Conservation (phyloP, 2,888 invertebrate genomes). For the Podabrus alpinus region DNA sequence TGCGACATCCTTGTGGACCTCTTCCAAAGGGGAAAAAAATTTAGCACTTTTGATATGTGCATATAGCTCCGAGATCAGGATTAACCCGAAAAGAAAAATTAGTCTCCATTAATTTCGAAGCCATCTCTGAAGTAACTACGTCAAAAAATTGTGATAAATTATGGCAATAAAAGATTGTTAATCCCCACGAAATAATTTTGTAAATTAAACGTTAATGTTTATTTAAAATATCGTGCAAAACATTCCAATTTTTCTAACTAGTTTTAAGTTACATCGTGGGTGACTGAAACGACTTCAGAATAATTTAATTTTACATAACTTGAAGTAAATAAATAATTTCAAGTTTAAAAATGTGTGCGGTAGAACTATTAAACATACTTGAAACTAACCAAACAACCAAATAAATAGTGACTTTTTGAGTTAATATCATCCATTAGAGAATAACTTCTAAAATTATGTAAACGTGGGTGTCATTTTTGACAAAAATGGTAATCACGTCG, state of each 20-base stretch:
- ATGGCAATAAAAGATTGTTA: background rate
- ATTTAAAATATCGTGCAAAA: background rate
- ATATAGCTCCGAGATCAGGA: too few relatives aligned
- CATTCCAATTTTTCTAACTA: background rate
- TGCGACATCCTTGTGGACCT: background rate
- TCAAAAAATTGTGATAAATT: background rate
- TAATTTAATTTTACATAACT: constrained; percentile 47
- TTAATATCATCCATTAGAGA: background rate
- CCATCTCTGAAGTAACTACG: background rate
- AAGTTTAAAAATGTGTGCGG: constrained; percentile 46
- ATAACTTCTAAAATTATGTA: background rate
- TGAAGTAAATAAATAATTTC: constrained; percentile 46
- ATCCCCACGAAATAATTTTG: background rate
- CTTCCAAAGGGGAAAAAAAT: background rate
- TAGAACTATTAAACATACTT: constrained; percentile 45
- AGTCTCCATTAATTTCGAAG: background rate
- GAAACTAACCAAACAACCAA: constrained; percentile 33
- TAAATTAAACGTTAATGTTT: background rate
- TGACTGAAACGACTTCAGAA: constrained; percentile 41
- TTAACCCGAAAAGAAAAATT: too few relatives aligned
- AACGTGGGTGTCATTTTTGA: background rate
- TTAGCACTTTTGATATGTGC: background rate
- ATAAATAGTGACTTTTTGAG: constrained; percentile 18
- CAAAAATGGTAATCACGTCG: background rate
- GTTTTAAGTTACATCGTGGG: constrained; percentile 38